Conservation (phyloP, 2,797 vertebrate species). For the Decapterus maruadsi region DNA sequence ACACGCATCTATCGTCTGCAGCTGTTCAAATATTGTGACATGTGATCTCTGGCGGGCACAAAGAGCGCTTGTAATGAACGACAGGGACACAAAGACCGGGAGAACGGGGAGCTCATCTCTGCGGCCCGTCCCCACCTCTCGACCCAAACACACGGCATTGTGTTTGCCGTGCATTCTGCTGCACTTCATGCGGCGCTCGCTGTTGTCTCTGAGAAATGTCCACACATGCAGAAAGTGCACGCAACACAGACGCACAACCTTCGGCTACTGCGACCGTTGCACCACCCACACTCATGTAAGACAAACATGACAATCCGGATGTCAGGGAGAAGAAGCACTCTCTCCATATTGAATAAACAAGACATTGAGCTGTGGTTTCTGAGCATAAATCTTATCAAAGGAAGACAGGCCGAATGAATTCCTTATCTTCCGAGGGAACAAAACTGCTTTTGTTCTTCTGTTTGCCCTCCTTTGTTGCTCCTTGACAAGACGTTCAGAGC, state of each 20-base stretch:
- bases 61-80: constrained; percentile 73
- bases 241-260: background rate
- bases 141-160: constrained; percentile 26
- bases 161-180: constrained; percentile 38
- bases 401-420: constrained; percentile 35
- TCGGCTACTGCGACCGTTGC: constrained; percentile 2
- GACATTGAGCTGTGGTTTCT: constrained; percentile 20
- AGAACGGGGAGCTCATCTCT: constrained; percentile 60
- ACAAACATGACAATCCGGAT: constrained; percentile 43
- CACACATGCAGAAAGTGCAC: constrained; percentile 29
- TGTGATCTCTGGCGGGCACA: constrained; percentile 79
- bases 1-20: constrained; percentile 68
- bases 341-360: constrained; percentile 46
- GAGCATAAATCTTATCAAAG: constrained; percentile 41
- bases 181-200: constrained; percentile 1
- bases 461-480: constrained; percentile 34
- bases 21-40: constrained; percentile 86
- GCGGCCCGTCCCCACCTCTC: constrained; percentile 31
- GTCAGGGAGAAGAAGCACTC: constrained; percentile 31
- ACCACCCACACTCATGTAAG: constrained; percentile 25
- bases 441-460: constrained; percentile 57
- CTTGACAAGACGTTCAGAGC: constrained; percentile 34
- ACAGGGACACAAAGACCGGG: constrained; percentile 67
- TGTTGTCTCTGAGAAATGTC: constrained; percentile 28
- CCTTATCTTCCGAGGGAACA: constrained; percentile 52